Evolutionary conservation across 2,888 invertebrate genomes (phyloP).

Genomic region (Drosophila birchii): DNA sequence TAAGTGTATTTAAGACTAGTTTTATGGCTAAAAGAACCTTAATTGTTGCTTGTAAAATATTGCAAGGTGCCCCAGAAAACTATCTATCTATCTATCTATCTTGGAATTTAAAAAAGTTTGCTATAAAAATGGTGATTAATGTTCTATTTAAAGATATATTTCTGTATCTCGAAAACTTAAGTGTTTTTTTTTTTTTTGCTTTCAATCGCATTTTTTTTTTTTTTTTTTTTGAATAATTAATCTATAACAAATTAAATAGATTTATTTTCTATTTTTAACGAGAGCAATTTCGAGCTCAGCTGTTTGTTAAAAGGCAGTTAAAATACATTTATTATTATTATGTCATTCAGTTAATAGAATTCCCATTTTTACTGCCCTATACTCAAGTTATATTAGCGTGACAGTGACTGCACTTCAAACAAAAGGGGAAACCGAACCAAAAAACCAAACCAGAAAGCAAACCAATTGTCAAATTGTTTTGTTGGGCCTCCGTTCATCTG

Average conservation of each 20-base stretch:
- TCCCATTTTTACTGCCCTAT: slow-evolving; percentile 13
- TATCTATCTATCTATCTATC: neutral
- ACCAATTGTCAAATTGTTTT: slow-evolving; percentile 76
- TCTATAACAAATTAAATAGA: too few species aligned
- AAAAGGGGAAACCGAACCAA: slow-evolving; percentile 16
- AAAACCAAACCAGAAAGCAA: slow-evolving; percentile 44
- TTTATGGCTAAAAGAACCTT: neutral
- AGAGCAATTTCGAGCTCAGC: neutral
- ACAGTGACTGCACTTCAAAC: slow-evolving; percentile 45
- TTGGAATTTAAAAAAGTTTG: neutral
- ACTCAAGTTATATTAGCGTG: slow-evolving; percentile 62
- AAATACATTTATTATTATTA: slow-evolving; percentile 38
- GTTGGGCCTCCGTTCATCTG: slow-evolving; percentile 48
- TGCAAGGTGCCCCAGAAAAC: neutral
- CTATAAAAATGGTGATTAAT: neutral
- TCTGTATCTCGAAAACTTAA: neutral
- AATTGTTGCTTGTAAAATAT: neutral
- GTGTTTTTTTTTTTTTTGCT: neutral
- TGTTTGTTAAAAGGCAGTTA: slow-evolving; percentile 11
- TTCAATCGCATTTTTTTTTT: neutral
- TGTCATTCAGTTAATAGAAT: slow-evolving; percentile 47
- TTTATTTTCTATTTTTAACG: neutral
- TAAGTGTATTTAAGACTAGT: neutral
- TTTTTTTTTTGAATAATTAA: neutral
- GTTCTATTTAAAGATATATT: neutral